A percentile compares a stretch with the other conserved stretches of the same genome.
phyloP scores from a whole-genome alignment of 2,888 invertebrate genomes.

The Xylota segnis region DNA sequence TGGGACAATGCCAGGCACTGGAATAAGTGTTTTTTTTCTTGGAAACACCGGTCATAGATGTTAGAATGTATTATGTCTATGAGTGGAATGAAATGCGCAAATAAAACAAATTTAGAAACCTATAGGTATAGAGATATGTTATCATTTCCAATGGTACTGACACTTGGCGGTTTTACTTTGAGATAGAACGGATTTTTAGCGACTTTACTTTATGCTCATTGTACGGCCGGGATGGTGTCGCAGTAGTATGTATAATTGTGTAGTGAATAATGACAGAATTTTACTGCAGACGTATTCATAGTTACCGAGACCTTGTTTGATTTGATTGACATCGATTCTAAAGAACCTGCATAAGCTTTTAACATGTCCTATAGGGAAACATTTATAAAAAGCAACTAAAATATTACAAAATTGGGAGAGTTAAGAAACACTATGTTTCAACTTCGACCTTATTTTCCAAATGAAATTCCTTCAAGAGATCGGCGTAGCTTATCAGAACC shows the following conservation, averaged over 20 bases:
- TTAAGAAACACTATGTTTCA: too few relatives aligned
- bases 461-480: too few relatives aligned
- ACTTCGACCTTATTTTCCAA: too few relatives aligned
- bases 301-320: not conserved
- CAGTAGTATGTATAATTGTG: not conserved
- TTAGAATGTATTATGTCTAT: constrained; percentile 8
- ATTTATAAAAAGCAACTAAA: too few relatives aligned
- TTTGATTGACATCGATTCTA: too few relatives aligned
- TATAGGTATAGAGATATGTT: not conserved
- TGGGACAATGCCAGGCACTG: constrained; percentile 38
- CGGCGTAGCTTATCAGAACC: too few relatives aligned
- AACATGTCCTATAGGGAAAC: too few relatives aligned
- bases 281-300: not conserved
- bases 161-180: constrained; percentile 38
- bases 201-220: not conserved
- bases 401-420: too few relatives aligned
- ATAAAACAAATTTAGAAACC: not conserved
- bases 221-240: not conserved
- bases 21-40: constrained; percentile 46
- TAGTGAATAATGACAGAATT: not conserved
- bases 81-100: constrained; percentile 44
- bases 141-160: constrained; percentile 20
- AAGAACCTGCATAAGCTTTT: too few relatives aligned
- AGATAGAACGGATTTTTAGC: not conserved
- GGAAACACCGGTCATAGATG: constrained; percentile 28